Evolutionary conservation across 92 coral and sea anemone species (phyloP).

Genomic region (Desmophyllum pertusum): DNA sequence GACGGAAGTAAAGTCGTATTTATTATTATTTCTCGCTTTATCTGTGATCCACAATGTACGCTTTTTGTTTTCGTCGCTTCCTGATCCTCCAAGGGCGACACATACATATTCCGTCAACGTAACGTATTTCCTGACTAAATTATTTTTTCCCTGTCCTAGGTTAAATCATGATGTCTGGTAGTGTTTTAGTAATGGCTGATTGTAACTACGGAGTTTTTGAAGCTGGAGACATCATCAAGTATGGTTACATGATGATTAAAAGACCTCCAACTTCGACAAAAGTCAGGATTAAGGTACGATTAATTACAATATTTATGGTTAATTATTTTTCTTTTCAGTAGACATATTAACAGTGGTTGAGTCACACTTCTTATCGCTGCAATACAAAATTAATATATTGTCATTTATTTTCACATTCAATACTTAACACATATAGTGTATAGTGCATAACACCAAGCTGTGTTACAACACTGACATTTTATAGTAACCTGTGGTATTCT

Average conservation of each 20-base stretch:
- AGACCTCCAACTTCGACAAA: slow-evolving; percentile 78
- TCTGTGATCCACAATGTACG: neutral
- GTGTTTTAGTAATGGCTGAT: slow-evolving; percentile 22
- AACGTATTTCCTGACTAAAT: neutral
- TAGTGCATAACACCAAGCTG: neutral
- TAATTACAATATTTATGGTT: neutral
- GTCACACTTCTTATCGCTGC: neutral
- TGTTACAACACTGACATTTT: neutral
- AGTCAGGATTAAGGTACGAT: slow-evolving; percentile 76
- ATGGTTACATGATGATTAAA: slow-evolving; percentile 81
- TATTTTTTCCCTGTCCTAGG: slow-evolving; percentile 13
- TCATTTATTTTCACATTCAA: slow-evolving; percentile 5
- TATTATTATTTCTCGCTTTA: slow-evolving; percentile 20
- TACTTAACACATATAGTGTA: neutral
- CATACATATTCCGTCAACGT: neutral
- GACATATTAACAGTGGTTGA: neutral
- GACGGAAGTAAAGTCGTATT: slow-evolving; percentile 10
- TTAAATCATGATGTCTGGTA: neutral
- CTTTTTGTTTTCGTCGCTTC: slow-evolving; percentile 20
- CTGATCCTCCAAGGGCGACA: neutral
- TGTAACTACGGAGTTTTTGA: slow-evolving; percentile 29
- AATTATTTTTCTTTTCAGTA: neutral
- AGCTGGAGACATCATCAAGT: slow-evolving; percentile 56
- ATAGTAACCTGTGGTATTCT: neutral
- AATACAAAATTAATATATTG: neutral